Percentiles rank a stretch among this genome's conserved stretches.
These are phyloP conservation scores for Psammodynastes pulverulentus DNA, from an alignment of 2,113 vertebrate species.

Conservation along the genomic window DNA sequence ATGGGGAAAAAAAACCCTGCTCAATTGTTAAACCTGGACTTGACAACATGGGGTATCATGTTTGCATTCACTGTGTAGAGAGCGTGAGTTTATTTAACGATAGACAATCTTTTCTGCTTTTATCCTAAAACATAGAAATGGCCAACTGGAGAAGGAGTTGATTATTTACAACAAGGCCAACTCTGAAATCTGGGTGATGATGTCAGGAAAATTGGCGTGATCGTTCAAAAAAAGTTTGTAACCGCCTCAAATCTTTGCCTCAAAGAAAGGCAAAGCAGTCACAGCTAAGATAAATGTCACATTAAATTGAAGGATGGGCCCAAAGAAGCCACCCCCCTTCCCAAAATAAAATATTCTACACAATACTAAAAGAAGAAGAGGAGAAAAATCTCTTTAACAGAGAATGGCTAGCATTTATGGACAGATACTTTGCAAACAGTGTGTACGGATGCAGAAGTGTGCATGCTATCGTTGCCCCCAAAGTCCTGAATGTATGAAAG, in stretches of 20 bases:
- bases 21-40: neutral
- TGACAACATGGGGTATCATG: neutral
- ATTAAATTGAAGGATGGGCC: neutral
- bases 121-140: constrained; percentile 19
- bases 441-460: neutral
- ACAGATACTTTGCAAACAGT: neutral
- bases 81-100: constrained; percentile 13
- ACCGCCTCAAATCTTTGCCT: constrained; percentile 23
- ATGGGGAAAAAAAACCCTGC: fast-evolving
- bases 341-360: too few species aligned
- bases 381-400: too few species aligned
- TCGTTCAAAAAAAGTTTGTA: constrained; percentile 53
- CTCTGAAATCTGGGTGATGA: constrained; percentile 47
- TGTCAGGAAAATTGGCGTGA: constrained; percentile 38
- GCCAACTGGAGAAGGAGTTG: constrained; percentile 33
- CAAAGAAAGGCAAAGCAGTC: constrained; percentile 1
- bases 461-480: too few species aligned
- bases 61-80: neutral
- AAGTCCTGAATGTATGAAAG: neutral
- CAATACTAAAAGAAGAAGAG: too few species aligned
- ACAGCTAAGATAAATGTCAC: neutral
- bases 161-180: constrained; percentile 52
- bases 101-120: neutral
- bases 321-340: neutral
- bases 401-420: too few species aligned